Percentiles rank a stretch among this genome's conserved stretches.
phyloP scores from a whole-genome alignment of 2,113 vertebrate species.

The Grus americana region DNA sequence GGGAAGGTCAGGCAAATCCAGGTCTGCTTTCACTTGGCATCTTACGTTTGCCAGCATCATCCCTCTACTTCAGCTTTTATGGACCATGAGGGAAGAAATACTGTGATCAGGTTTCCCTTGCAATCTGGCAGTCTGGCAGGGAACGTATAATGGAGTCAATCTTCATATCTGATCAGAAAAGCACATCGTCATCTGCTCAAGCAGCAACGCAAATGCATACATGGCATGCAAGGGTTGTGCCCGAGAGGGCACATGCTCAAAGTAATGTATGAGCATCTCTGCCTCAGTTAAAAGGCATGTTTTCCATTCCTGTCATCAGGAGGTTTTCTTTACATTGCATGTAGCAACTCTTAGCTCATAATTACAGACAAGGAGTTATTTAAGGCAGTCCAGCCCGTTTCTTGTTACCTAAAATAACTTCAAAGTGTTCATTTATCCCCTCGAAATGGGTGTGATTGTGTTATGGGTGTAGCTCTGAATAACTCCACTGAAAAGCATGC shows the following conservation, averaged over 20 bases:
- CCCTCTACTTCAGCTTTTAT: neutral
- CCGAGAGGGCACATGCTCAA: neutral
- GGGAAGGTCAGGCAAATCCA: neutral
- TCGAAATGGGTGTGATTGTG: neutral
- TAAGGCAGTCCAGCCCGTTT: neutral
- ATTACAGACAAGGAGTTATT: constrained; percentile 29
- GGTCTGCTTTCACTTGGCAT: neutral
- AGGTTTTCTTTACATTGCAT: neutral
- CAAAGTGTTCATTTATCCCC: neutral
- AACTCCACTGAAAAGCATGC: neutral
- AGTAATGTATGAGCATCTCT: neutral
- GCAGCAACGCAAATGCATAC: neutral
- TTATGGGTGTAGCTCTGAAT: neutral
- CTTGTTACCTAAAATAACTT: constrained; percentile 25
- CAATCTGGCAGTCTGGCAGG: neutral
- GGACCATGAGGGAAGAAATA: neutral
- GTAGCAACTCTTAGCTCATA: neutral
- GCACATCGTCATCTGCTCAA: neutral
- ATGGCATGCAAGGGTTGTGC: neutral
- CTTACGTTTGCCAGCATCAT: neutral
- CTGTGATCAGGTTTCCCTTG: neutral
- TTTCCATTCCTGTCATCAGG: neutral
- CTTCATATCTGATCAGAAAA: neutral
- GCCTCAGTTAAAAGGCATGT: neutral
- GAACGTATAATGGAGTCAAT: accelerated